Evolutionary conservation across 37 sponge, comb jelly and placozoan species (phyloP).

Genomic region (Amphimedon queenslandica): DNA sequence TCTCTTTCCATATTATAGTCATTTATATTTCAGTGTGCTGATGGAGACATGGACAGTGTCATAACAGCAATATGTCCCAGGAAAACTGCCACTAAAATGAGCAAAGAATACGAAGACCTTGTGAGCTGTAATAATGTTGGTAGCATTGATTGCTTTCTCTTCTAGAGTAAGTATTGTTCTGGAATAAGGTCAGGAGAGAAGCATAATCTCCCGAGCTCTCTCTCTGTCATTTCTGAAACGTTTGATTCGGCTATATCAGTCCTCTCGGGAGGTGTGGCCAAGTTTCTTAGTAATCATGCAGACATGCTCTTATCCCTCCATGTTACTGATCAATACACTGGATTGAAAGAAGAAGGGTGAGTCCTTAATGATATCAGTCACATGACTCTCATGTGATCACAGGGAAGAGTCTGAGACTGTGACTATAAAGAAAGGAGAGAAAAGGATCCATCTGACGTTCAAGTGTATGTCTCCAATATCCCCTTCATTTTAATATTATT

Average conservation of each 20-base stretch:
- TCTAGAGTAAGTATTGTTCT: constrained; percentile 50
- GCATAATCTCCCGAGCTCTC: constrained; percentile 9
- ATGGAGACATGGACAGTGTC: constrained; percentile 68
- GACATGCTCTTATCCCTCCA: constrained; percentile 40
- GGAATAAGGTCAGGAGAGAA: constrained; percentile 11
- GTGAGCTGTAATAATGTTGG: constrained; percentile 16
- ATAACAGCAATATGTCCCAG: constrained; percentile 43
- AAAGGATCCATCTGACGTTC: constrained; percentile 42
- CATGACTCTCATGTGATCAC: not conserved
- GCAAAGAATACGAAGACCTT: constrained; percentile 68
- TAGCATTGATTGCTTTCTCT: not conserved
- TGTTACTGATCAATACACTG: constrained; percentile 73
- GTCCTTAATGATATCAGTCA: too few relatives aligned
- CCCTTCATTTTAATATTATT: not conserved
- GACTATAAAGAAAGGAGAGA: constrained; percentile 34
- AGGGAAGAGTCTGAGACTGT: constrained; percentile 48
- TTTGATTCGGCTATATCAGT: constrained; percentile 28
- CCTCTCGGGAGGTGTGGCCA: constrained; percentile 28
- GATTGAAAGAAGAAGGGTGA: constrained; percentile 37
- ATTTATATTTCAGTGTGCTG: constrained; percentile 42
- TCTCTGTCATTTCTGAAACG: constrained; percentile 29
- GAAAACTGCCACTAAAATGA: constrained; percentile 54
- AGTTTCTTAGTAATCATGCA: constrained; percentile 27
- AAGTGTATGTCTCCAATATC: constrained; percentile 15
- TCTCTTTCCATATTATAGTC: constrained; percentile 18